Conservation (phyloP, 2,113 vertebrate species). For the Sebastes schlegelii region DNA sequence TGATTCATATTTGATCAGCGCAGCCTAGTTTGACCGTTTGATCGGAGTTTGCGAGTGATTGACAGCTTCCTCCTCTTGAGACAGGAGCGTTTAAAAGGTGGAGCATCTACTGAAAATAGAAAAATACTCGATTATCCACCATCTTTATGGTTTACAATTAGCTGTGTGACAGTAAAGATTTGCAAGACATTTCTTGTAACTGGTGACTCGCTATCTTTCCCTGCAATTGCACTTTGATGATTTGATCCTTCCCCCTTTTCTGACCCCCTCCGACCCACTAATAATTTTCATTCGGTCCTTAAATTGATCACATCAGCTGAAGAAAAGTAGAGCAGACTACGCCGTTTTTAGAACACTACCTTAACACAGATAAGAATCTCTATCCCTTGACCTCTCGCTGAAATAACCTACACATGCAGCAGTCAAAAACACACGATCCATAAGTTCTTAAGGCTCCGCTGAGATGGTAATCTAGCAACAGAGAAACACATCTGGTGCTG, state of each 20-base stretch:
- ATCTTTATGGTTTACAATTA: too few relatives aligned
- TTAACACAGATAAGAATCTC: neutral
- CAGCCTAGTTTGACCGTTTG: too few relatives aligned
- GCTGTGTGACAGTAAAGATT: too few relatives aligned
- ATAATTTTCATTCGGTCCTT: neutral
- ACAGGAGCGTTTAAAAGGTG: too few relatives aligned
- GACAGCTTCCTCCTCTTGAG: too few relatives aligned
- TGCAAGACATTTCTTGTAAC: too few relatives aligned
- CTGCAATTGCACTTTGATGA: neutral
- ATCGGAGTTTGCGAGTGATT: too few relatives aligned
- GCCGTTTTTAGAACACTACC: neutral
- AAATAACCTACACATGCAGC: neutral
- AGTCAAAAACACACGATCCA: neutral
- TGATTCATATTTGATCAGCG: too few relatives aligned
- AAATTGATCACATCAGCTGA: neutral
- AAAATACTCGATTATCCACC: too few relatives aligned
- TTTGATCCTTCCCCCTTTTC: neutral
- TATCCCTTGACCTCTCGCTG: neutral
- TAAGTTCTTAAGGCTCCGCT: conserved; percentile 2
- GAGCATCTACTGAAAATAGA: too few relatives aligned
- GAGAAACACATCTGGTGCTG: conserved; percentile 58
- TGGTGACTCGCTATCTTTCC: neutral
- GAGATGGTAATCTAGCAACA: conserved; percentile 48
- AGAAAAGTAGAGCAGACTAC: neutral
- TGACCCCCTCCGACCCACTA: neutral